Evolutionary conservation across 2,888 invertebrate genomes (phyloP).

Genomic region (Leptothorax acervorum): DNA sequence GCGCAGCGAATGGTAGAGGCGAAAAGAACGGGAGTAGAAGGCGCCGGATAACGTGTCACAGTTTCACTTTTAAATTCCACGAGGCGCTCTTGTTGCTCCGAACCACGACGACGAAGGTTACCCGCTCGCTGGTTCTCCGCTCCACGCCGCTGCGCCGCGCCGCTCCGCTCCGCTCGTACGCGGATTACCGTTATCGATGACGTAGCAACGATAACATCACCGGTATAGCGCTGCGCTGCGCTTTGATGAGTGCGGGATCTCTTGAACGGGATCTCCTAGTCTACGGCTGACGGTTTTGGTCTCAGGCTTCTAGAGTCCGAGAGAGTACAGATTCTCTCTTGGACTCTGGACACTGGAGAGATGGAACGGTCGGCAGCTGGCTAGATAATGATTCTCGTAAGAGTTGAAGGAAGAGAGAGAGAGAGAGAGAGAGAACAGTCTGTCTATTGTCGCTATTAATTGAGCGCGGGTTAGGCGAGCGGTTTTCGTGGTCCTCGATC

Average conservation of each 20-base stretch:
- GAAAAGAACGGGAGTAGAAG: slow-evolving; percentile 39
- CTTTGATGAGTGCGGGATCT: slow-evolving; percentile 11
- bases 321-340: not conserved
- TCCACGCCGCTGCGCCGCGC: slow-evolving; percentile 67
- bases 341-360: not conserved
- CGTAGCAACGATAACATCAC: slow-evolving; percentile 71
- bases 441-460: slow-evolving; percentile 24
- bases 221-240: not conserved
- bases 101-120: slow-evolving; percentile 3
- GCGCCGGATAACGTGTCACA: slow-evolving; percentile 74
- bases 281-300: not conserved
- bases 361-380: not conserved
- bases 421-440: not conserved
- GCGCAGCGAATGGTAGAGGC: not conserved
- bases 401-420: not conserved
- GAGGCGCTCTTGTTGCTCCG: slow-evolving; percentile 59
- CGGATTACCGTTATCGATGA: slow-evolving; percentile 79
- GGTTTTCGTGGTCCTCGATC: slow-evolving; percentile 21
- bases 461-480: not conserved
- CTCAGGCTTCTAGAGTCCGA: not conserved
- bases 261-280: not conserved
- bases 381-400: slow-evolving; percentile 4
- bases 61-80: slow-evolving; percentile 83
- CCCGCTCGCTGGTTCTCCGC: slow-evolving; percentile 58
- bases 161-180: slow-evolving; percentile 80